Evolutionary conservation across 2,113 vertebrate genomes (phyloP).

Genomic region (Platanista minor): DNA sequence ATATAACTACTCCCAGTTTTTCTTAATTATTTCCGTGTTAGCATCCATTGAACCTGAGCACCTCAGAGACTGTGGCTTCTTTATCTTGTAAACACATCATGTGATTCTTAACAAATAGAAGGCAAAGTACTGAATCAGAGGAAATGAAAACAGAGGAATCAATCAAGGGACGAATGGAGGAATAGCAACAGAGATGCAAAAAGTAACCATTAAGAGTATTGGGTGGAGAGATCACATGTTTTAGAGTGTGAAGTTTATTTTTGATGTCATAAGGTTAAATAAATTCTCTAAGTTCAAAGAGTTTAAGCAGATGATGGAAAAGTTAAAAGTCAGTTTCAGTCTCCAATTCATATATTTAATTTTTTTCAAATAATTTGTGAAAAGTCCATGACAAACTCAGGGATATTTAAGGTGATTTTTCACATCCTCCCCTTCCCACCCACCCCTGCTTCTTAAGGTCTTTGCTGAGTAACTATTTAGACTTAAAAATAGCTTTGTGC

Average conservation of each 20-base stretch:
- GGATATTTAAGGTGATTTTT: not conserved
- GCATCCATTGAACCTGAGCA: not conserved
- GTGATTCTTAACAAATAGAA: not conserved
- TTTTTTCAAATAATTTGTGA: not conserved
- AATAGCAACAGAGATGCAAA: not conserved
- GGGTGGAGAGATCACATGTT: accelerated
- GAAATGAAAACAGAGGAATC: too few relatives aligned
- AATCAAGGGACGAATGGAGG: not conserved
- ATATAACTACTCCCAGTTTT: not conserved
- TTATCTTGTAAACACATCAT: not conserved
- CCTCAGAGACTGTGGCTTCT: not conserved
- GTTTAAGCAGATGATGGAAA: not conserved
- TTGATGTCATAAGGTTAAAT: not conserved
- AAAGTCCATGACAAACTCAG: not conserved
- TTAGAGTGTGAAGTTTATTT: not conserved
- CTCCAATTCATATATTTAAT: not conserved
- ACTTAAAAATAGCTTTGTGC: not conserved
- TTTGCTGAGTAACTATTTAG: not conserved
- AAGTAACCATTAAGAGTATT: not conserved
- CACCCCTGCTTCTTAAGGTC: not conserved
- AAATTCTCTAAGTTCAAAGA: not conserved
- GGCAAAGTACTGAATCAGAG: not conserved
- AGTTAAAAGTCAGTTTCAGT: not conserved
- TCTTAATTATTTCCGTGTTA: not conserved
- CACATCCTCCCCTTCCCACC: accelerated